phyloP scores from a whole-genome alignment of 2,797 vertebrate species.

The Ctenopoma multispine region DNA sequence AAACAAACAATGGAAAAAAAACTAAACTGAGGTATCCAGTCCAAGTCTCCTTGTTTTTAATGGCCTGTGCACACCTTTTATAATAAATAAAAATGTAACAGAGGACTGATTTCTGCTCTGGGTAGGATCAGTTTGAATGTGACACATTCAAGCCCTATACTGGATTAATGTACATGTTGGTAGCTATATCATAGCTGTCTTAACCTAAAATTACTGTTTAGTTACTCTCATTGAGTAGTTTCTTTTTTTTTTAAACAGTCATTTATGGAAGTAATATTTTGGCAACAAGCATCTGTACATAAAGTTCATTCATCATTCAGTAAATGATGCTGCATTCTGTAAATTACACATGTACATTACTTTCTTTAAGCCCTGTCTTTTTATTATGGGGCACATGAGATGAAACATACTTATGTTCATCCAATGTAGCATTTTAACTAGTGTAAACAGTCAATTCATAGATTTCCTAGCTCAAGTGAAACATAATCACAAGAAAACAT shows the following conservation, averaged over 20 bases:
- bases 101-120: conserved; percentile 34
- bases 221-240: background rate
- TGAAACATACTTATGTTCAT: conserved; percentile 15
- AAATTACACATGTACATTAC: conserved; percentile 14
- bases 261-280: conserved; percentile 54
- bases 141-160: background rate
- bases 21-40: conserved; percentile 89
- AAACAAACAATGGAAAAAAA: conserved; percentile 41
- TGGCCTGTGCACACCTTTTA: conserved; percentile 60
- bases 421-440: conserved; percentile 58
- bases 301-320: conserved; percentile 42
- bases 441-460: conserved; percentile 80
- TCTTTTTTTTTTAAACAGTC: background rate
- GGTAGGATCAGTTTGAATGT: background rate
- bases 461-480: conserved; percentile 67
- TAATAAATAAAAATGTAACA: conserved; percentile 67
- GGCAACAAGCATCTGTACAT: conserved; percentile 67
- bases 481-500: conserved; percentile 54
- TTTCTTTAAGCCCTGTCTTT: conserved; percentile 20
- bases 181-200: background rate
- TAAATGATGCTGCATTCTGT: conserved; percentile 41
- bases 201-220: background rate
- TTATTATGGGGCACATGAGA: conserved; percentile 23
- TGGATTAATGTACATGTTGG: conserved; percentile 9
- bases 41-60: conserved; percentile 70